Conservation (phyloP, 2,797 vertebrate genomes). For the Cynopterus sphinx region DNA sequence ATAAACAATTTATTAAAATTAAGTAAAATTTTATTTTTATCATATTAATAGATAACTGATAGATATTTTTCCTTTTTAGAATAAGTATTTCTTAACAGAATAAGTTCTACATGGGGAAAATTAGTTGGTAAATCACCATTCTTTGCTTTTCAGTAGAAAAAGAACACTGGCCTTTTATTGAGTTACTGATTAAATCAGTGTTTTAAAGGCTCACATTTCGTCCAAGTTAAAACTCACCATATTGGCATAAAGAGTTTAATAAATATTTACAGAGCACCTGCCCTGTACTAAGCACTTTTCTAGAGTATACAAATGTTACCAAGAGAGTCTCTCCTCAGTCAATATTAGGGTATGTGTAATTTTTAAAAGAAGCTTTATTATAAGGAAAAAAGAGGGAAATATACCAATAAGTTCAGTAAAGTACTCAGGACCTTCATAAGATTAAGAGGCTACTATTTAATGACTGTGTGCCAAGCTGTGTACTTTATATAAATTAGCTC, state of each 20-base stretch:
- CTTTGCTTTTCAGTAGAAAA: background rate
- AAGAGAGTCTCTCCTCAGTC: background rate
- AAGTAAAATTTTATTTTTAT: slow-evolving; percentile 37
- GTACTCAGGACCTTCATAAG: background rate
- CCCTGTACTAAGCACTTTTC: background rate
- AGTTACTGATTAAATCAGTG: background rate
- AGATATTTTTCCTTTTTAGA: background rate
- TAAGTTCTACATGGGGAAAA: background rate
- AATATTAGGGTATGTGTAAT: background rate
- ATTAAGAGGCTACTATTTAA: background rate
- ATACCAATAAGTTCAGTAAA: background rate
- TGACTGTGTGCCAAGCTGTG: background rate
- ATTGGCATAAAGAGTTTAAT: background rate
- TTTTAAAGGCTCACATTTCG: slow-evolving; percentile 10
- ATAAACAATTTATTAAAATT: background rate
- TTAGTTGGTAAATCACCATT: background rate
- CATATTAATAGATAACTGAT: background rate
- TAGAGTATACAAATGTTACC: background rate
- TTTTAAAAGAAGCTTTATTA: slow-evolving; percentile 2
- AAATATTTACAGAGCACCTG: background rate
- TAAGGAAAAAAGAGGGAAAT: background rate
- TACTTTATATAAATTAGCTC: background rate
- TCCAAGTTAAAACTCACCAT: background rate
- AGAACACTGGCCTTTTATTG: background rate
- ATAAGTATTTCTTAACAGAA: background rate